Evolutionary conservation across 2,797 vertebrate genomes (phyloP).

Genomic region (Syngnathus rostellatus): DNA sequence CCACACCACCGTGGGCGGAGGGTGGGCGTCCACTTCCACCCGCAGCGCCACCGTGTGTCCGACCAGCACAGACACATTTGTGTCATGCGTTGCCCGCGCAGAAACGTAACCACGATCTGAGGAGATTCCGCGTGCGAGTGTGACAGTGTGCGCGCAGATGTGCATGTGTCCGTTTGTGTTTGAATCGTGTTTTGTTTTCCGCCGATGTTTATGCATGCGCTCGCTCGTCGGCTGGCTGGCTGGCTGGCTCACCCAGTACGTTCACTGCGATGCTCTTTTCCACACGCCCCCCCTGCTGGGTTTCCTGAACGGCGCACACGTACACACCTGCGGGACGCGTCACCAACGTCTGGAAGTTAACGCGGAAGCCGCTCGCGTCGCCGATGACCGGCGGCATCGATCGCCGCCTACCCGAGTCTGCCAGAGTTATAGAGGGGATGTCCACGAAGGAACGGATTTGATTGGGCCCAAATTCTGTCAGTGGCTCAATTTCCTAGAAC

Average conservation of each 20-base stretch:
- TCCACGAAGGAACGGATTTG: conserved; percentile 74
- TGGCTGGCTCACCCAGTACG: conserved; percentile 69
- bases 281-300: conserved; percentile 52
- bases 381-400: too few species aligned
- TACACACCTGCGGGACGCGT: conserved; percentile 68
- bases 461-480: conserved; percentile 70
- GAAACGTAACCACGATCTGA: conserved; percentile 76
- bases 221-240: too few species aligned
- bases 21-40: conserved; percentile 75
- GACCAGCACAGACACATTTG: conserved; percentile 56
- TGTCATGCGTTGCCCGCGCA: conserved; percentile 50
- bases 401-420: conserved; percentile 66
- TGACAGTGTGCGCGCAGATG: too few species aligned
- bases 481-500: conserved; percentile 65
- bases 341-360: neutral
- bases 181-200: neutral
- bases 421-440: conserved; percentile 64
- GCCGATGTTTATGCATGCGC: neutral
- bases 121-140: neutral
- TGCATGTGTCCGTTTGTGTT: neutral
- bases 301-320: conserved; percentile 70
- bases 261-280: conserved; percentile 68
- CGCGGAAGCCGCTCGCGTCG: too few species aligned
- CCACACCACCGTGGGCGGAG: conserved; percentile 72
- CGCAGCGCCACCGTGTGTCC: conserved; percentile 70